A percentile compares a stretch with the other conserved stretches of the same genome.
These are phyloP conservation scores for Neofelis nebulosa DNA, from an alignment of 2,113 vertebrate species.

Conservation along the genomic window DNA sequence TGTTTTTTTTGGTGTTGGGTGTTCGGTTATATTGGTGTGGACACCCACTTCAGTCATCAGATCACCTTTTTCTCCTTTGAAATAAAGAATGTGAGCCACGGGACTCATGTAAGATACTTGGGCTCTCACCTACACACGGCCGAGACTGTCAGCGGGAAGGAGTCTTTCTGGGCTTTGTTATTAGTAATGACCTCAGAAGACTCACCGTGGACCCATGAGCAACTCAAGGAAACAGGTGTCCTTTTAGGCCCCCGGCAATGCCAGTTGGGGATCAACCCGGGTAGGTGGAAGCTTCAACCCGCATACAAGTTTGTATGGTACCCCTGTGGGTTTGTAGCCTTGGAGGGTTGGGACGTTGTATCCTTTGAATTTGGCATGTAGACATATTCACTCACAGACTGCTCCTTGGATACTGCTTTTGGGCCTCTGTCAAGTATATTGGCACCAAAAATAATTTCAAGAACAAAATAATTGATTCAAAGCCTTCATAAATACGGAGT, in stretches of 20 bases:
- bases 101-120: neutral
- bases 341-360: neutral
- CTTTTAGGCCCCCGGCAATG: rapidly evolving
- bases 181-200: neutral
- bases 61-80: neutral
- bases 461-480: constrained; percentile 23
- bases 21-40: neutral
- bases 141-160: neutral
- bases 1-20: neutral
- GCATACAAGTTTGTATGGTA: neutral
- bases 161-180: neutral
- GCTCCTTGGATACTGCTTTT: neutral
- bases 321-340: no score
- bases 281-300: neutral
- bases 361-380: neutral
- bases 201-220: neutral
- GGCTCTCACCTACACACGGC: rapidly evolving
- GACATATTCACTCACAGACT: neutral
- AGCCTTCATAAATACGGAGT: neutral
- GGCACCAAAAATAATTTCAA: neutral
- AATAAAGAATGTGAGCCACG: neutral
- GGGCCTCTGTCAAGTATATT: neutral
- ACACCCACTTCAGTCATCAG: neutral
- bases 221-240: neutral
- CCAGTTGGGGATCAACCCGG: neutral